Conservation (phyloP, 2,797 vertebrate species). For the Gouania willdenowi region DNA sequence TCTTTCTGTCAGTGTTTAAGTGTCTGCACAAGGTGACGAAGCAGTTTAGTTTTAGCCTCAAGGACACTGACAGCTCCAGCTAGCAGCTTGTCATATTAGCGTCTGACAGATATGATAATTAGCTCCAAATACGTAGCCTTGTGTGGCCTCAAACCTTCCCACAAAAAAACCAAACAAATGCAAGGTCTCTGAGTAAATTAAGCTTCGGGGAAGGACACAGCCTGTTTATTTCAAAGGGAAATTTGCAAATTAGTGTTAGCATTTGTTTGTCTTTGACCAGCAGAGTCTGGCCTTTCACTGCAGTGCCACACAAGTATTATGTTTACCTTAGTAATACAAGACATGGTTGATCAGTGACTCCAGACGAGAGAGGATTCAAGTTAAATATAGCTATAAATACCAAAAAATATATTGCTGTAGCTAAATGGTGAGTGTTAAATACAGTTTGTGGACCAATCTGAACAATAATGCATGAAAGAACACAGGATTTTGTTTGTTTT, state of each 20-base stretch:
- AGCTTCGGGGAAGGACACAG: constrained; percentile 24
- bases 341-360: too few relatives aligned
- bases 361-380: too few relatives aligned
- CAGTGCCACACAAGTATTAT: constrained; percentile 17
- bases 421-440: too few relatives aligned
- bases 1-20: constrained; percentile 36
- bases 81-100: constrained; percentile 43
- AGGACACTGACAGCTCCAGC: constrained; percentile 42
- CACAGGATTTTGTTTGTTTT: too few relatives aligned
- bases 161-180: constrained; percentile 34
- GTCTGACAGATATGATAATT: constrained; percentile 57
- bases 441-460: too few relatives aligned
- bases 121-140: constrained; percentile 26
- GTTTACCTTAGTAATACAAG: too few relatives aligned
- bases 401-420: too few relatives aligned
- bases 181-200: constrained; percentile 34
- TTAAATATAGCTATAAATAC: too few relatives aligned
- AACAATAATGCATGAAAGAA: too few relatives aligned
- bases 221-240: constrained; percentile 29
- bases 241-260: constrained; percentile 22
- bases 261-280: constrained; percentile 40
- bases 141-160: constrained; percentile 30
- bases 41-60: constrained; percentile 37
- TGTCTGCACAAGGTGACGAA: constrained; percentile 32
- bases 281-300: constrained; percentile 3